Base-by-base conservation (phyloP, 2,888 invertebrate genomes). In the Lumbricus terrestris region DNA sequence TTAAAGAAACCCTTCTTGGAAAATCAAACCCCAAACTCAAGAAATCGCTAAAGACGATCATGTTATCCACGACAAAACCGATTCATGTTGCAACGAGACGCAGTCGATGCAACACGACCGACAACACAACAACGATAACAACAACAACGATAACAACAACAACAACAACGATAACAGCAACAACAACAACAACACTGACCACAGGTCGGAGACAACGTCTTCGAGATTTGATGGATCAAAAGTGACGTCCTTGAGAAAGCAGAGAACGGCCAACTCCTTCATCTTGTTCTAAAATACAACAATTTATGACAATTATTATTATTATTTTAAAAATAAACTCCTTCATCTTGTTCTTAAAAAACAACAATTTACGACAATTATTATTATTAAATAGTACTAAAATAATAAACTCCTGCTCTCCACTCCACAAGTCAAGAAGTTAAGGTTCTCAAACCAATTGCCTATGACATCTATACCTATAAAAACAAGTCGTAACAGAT, bases 251-350 rank as follows among this genome's bases (percentile, higher is more conserved):
- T 95, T 95, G 82, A 95, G 92, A 92, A 94, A 95, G 91, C 94
- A 94, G 82, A 95, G 92, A 92, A 95, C 94, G 23, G 94, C 93
- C 82, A 95, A 92, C 90, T 95, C 95, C 92, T 95, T 95, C 89
- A 92, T 90, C 89, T 94, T 93, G 37, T 93, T 92, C 94, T 94
- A 92, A 38, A 93, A 91, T n/a, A n/a, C n/a, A 37, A 93, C 89
- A 90, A 88, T 69, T 69, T n/a, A 47, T 6, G 6, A 18, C 47
- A 47, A 47, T 47, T 47, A 20, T 23, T 23, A 20, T 47, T 47
- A 47, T 16, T 23, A 47, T 20, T 16, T 20, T 47, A 1, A 13
- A 47, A 20, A 1, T 11, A 47, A 47, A 23, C 18, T 3, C 15
- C 47, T 18, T 15, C 40, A 40, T 40, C 40, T 40, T n/a, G n/a